Percentiles rank a stretch among this genome's conserved stretches.
Evolutionary conservation across 2,797 vertebrate genomes (phyloP).

Genomic region (Cyprinodon diabolis): DNA sequence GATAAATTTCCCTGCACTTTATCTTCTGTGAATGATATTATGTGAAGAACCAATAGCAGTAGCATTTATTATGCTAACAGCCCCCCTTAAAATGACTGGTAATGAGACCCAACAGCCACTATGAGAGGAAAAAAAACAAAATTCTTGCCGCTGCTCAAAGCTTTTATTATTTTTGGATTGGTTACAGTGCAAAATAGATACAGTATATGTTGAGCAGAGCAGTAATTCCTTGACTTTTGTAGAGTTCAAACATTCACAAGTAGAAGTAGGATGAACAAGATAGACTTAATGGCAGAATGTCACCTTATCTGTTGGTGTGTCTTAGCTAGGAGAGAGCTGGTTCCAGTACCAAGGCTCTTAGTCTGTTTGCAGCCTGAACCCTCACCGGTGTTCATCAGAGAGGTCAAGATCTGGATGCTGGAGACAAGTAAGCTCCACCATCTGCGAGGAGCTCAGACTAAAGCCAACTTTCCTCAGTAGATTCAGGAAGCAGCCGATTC

Average conservation of each 20-base stretch:
- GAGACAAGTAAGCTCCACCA: no score
- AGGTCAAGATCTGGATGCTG: no score
- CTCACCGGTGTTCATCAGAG: no score
- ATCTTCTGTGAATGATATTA: constrained; percentile 70
- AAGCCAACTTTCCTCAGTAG: no score
- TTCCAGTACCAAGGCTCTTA: not conserved
- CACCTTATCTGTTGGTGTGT: not conserved
- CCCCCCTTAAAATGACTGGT: constrained; percentile 76
- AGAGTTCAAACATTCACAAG: not conserved
- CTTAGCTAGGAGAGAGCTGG: not conserved
- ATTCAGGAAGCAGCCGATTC: no score
- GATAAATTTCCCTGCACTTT: constrained; percentile 71
- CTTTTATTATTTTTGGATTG: constrained; percentile 68
- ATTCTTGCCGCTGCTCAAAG: constrained; percentile 55
- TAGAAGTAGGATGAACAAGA: not conserved
- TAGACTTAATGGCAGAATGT: not conserved
- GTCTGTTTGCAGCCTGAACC: no score
- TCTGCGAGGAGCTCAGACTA: no score
- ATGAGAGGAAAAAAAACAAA: constrained; percentile 49
- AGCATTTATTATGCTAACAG: constrained; percentile 77
- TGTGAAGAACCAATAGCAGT: constrained; percentile 51
- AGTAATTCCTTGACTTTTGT: not conserved
- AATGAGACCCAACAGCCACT: constrained; percentile 78
- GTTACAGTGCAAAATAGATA: constrained; percentile 30
- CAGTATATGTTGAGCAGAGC: not conserved